Evolutionary conservation across 2,797 vertebrate species (phyloP).

Genomic region (Halcyon chelicuti): DNA sequence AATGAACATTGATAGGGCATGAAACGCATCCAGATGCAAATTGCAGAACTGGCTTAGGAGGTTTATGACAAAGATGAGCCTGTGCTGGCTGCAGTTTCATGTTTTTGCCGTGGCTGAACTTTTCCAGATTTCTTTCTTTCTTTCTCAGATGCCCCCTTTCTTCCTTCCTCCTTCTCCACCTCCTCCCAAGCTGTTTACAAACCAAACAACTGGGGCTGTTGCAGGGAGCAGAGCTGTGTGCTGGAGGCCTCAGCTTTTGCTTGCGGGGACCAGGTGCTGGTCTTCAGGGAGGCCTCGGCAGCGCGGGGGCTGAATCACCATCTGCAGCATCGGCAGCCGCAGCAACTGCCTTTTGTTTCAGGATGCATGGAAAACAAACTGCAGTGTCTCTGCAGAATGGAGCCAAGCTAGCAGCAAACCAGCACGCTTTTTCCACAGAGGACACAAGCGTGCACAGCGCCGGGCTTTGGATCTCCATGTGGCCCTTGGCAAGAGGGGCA

Average conservation of each 20-base stretch:
- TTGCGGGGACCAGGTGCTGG: not conserved
- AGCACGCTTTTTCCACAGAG: not conserved
- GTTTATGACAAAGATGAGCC: not conserved
- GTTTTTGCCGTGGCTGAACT: not conserved
- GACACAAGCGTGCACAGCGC: not conserved
- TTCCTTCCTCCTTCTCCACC: not conserved
- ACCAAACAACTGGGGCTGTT: fast-evolving
- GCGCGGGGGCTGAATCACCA: not conserved
- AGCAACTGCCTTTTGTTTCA: not conserved
- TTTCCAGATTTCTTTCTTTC: not conserved
- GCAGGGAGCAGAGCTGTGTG: not conserved
- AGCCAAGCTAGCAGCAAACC: not conserved
- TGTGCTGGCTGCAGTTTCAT: not conserved
- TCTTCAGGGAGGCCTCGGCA: not conserved
- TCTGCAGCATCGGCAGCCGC: not conserved
- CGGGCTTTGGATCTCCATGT: not conserved
- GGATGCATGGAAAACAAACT: not conserved
- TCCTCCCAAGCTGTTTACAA: not conserved
- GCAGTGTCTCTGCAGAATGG: not conserved
- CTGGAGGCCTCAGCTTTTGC: not conserved
- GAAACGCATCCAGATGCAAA: conserved; percentile 19
- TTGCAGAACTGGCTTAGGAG: not conserved
- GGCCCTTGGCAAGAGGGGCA: not conserved
- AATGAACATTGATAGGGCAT: conserved; percentile 32
- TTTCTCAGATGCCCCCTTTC: not conserved